Percentiles rank a stretch among this genome's conserved stretches.
Conservation (phyloP, 2,888 invertebrate species). For the Branchinecta sandiegonensis region DNA sequence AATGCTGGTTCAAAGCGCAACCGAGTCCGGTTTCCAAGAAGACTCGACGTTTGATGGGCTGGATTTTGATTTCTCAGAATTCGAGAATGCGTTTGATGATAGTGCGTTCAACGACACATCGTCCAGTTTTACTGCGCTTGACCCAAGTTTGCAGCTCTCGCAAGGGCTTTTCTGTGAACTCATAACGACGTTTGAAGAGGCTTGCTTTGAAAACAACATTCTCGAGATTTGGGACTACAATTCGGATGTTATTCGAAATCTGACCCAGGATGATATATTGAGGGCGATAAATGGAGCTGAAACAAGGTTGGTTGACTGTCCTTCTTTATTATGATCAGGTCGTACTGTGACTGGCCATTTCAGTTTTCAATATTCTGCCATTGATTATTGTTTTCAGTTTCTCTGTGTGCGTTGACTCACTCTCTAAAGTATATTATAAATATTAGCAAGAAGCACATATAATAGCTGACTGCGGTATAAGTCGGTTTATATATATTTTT, state of each 20-base stretch:
- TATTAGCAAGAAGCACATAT: too few species aligned
- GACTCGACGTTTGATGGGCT: constrained; percentile 18
- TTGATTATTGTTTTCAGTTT: too few species aligned
- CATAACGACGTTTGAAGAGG: constrained; percentile 44
- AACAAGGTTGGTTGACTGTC: constrained; percentile 30
- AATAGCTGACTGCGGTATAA: too few species aligned
- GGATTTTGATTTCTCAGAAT: constrained; percentile 24
- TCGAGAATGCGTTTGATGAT: constrained; percentile 27
- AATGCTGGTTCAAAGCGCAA: too few species aligned
- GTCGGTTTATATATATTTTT: too few species aligned
- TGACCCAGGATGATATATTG: constrained; percentile 48
- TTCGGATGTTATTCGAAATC: constrained; percentile 38
- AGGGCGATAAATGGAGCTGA: constrained; percentile 44
- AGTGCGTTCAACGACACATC: constrained; percentile 23
- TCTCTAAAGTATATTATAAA: too few species aligned
- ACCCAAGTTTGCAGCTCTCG: constrained; percentile 44
- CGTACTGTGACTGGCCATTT: too few species aligned
- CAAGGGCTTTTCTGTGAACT: constrained; percentile 48
- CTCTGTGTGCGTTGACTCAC: too few species aligned
- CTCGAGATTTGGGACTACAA: constrained; percentile 56
- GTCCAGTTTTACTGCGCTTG: constrained; percentile 32
- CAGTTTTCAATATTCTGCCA: too few species aligned
- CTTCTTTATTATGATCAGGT: too few species aligned
- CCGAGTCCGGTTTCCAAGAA: too few species aligned
- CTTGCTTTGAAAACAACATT: constrained; percentile 49